phyloP scores from a whole-genome alignment of 1,140 invertebrate genomes.

The Archivesica marissinica region DNA sequence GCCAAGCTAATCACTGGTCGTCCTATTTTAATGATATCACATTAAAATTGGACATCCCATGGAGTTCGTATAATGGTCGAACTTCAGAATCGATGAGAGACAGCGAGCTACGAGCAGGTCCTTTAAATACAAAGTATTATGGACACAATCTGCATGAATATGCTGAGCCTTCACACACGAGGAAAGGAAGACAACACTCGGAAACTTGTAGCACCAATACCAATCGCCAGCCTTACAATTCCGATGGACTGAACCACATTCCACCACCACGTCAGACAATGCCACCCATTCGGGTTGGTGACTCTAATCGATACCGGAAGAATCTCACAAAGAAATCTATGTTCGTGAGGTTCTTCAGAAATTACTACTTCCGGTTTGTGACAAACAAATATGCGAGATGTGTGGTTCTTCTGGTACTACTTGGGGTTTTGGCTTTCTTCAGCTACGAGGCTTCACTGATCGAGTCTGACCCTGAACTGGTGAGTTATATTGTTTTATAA shows the following conservation, averaged over 20 bases:
- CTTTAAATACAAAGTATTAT: too few species aligned
- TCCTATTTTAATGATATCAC: neutral
- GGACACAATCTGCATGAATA: too few species aligned
- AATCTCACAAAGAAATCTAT: conserved; percentile 30
- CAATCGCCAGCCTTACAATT: too few species aligned
- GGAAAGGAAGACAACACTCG: too few species aligned
- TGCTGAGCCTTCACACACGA: too few species aligned
- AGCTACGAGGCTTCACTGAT: conserved; percentile 60
- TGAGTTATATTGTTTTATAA: too few species aligned
- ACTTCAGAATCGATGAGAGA: neutral
- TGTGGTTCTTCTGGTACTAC: conserved; percentile 58
- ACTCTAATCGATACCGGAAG: neutral
- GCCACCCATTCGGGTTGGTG: neutral
- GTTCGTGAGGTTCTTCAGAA: conserved; percentile 63
- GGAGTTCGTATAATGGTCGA: neutral
- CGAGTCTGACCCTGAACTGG: conserved; percentile 68
- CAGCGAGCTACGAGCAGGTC: neutral
- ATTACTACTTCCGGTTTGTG: conserved; percentile 63
- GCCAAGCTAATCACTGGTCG: neutral
- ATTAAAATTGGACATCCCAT: neutral
- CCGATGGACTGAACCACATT: neutral
- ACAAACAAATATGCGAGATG: conserved; percentile 63
- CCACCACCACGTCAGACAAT: too few species aligned
- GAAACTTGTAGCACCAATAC: too few species aligned
- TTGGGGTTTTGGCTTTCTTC: conserved; percentile 51